A percentile compares a stretch with the other conserved stretches of the same genome.
These are phyloP conservation scores for Botia almorhae DNA, from an alignment of 2,797 vertebrate genomes.

Conservation along the genomic window DNA sequence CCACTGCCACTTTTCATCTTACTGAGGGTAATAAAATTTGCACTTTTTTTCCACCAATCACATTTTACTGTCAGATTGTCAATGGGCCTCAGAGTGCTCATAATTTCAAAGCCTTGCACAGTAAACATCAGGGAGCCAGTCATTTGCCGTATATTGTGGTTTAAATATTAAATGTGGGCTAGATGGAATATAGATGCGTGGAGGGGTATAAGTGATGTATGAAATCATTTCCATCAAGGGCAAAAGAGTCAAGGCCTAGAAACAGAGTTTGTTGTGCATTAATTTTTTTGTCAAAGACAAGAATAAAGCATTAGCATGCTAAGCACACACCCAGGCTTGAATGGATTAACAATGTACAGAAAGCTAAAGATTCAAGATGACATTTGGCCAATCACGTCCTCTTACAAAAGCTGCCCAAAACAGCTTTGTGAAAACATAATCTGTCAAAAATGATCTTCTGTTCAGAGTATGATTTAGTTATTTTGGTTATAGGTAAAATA, in stretches of 20 bases:
- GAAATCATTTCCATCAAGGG: constrained; percentile 76
- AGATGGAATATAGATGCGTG: constrained; percentile 69
- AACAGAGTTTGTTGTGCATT: constrained; percentile 56
- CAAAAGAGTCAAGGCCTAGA: constrained; percentile 70
- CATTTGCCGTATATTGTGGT: constrained; percentile 58
- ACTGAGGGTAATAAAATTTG: constrained; percentile 44
- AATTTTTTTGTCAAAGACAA: constrained; percentile 48
- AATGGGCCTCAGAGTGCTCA: constrained; percentile 13
- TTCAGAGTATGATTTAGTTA: constrained; percentile 9
- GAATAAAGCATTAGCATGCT: constrained; percentile 66
- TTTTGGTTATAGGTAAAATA: constrained; percentile 5
- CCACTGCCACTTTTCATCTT: not conserved
- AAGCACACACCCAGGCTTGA: constrained; percentile 44
- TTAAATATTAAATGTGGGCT: constrained; percentile 70
- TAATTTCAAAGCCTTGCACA: constrained; percentile 41
- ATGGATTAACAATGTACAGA: constrained; percentile 63
- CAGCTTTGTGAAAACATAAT: constrained; percentile 9
- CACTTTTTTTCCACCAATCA: constrained; percentile 30
- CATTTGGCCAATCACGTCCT: constrained; percentile 43
- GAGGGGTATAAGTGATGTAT: constrained; percentile 72
- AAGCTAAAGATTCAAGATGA: constrained; percentile 45
- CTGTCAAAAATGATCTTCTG: not conserved
- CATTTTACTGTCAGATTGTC: constrained; percentile 18
- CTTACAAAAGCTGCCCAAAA: constrained; percentile 17
- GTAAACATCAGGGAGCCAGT: constrained; percentile 62